Evolutionary conservation across 2,888 invertebrate genomes (phyloP).

Genomic region (Eilema depressum): DNA sequence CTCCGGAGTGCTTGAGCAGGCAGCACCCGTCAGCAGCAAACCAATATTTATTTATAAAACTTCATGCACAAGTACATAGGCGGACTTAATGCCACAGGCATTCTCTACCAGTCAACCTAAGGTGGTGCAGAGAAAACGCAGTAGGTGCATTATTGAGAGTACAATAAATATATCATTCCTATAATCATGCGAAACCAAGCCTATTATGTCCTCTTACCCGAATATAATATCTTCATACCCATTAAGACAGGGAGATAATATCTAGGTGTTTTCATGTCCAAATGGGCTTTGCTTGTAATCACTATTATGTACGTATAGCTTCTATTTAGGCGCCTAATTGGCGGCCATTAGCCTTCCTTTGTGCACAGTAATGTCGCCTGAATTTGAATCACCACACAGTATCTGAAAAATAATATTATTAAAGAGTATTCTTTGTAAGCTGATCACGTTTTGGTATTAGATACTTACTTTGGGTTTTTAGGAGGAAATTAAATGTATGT

Average conservation of each 20-base stretch:
- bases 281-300: conserved; percentile 40
- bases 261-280: conserved; percentile 13
- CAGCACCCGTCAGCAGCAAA: too few species aligned
- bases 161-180: too few species aligned
- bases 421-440: conserved; percentile 3
- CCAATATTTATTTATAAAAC: too few species aligned
- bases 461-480: not conserved
- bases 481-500: too few species aligned
- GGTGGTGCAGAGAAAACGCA: too few species aligned
- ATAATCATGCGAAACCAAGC: too few species aligned
- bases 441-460: conserved; percentile 11
- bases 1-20: too few species aligned
- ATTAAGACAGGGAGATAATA: not conserved
- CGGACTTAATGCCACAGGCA: too few species aligned
- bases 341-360: conserved; percentile 40
- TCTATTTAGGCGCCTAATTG: conserved; percentile 40
- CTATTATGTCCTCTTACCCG: not conserved
- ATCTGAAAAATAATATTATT: conserved; percentile 13
- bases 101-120: too few species aligned
- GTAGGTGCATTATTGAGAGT: too few species aligned
- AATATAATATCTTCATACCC: not conserved
- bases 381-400: conserved; percentile 41
- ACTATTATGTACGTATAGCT: conserved; percentile 46
- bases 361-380: conserved; percentile 32
- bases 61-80: too few species aligned